Base-by-base conservation (phyloP, 2,888 invertebrate genomes). In the Bhutanitis thaidina region DNA sequence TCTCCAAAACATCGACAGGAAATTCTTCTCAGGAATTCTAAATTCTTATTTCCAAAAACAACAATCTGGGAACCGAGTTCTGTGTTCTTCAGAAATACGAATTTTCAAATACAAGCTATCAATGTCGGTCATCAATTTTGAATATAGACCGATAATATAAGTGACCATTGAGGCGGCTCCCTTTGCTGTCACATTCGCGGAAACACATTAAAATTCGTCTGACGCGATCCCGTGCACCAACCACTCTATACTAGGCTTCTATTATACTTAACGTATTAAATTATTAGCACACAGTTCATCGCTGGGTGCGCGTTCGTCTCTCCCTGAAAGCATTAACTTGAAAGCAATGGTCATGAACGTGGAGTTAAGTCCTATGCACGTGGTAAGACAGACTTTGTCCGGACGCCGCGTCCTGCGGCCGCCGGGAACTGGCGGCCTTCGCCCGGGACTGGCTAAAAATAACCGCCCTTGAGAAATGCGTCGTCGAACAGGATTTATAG, bases 401-500 rank as follows among this genome's bases (percentile, higher is more conserved):
- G 77, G 72, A 63, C 74, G 60, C 57, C 46, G 53, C 54, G 62
- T 66, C 62, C 64, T 77, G 74, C 75, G 71, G 54, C 49, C 57
- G 64, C 60, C 62, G 61, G 74, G 69, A 66, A 67, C 67, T 57
- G 57, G 60, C 67, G 81, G 76, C 83, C 81, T 80, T 83, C 80
- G 75, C 65, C 57, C 70, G 71, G 73, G 67, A 67, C 67, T 67
- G 51, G 74, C 85, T 88, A 87, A 77, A 82, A 82, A 85, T 88
- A 88, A 76, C 74, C 54, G 83, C 82, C 84, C 86, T 86, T 86
- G 84, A 78, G 75, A 73, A 66, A 73, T 51, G 55, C 59, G 57
- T 63, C 71, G 79, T 69, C 77, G 78, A 83, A 84, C 84, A 77
- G 83, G 85, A 86, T 85, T 83, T 83, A 84, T 82, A 67, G 74